Percentiles rank a stretch among this genome's conserved stretches.
Conservation (phyloP, 2,113 vertebrate genomes). For the Callospermophilus lateralis region DNA sequence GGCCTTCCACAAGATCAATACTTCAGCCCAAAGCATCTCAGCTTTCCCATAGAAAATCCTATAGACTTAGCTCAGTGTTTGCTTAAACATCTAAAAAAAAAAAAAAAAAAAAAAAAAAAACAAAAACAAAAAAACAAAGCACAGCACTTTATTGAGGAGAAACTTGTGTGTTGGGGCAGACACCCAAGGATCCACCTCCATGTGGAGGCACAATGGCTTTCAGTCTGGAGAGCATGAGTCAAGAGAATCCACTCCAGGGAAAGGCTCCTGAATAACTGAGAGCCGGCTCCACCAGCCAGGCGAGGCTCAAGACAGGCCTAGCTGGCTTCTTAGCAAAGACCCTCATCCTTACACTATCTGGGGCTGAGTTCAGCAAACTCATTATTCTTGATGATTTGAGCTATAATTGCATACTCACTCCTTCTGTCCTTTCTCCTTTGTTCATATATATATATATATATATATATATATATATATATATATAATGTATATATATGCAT, state of each 20-base stretch:
- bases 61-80: not conserved
- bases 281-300: not conserved
- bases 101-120: not conserved
- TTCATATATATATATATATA: too few relatives aligned
- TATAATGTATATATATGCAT: too few relatives aligned
- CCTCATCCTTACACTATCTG: not conserved
- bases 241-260: not conserved
- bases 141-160: not conserved
- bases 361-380: not conserved
- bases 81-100: not conserved
- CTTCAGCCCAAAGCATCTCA: not conserved
- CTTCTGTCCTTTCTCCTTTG: not conserved
- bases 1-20: not conserved
- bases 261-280: not conserved
- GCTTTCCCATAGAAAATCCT: not conserved
- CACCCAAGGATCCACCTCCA: not conserved
- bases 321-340: not conserved
- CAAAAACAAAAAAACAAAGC: not conserved
- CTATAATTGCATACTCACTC: not conserved
- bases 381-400: not conserved
- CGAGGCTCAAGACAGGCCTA: not conserved
- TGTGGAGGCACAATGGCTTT: not conserved
- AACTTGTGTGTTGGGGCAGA: not conserved
- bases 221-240: not conserved
- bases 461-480: too few relatives aligned